Evolutionary conservation across 2,797 vertebrate species (phyloP), one percentile per base, ranked within the genome.

Genomic region (Aldrovandia affinis): DNA sequence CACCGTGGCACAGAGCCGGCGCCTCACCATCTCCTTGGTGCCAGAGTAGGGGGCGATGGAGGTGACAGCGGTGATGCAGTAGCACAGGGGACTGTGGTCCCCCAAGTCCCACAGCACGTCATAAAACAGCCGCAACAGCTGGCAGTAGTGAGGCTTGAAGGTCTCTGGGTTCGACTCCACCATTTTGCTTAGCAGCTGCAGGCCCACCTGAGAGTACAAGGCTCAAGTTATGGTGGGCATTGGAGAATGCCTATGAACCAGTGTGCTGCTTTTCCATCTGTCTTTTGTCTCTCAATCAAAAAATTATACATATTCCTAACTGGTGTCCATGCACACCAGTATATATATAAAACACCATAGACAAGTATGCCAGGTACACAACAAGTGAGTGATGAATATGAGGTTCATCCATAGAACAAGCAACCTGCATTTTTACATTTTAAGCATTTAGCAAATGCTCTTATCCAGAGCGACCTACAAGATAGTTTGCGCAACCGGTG

Each of bases 131-230:
- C 93, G 92, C 30, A 98, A 92, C 61, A 98, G 94, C 86, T 97
- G 95, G 75, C 86, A 83, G 83, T 96, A 96, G 87, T 97, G 95
- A 39, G 95, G 94, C 20, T 92, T 93, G 88, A 98, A 98, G 36
- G 94, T 89, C 73, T 97, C 95, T 0, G 97, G 96, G 85, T 94
- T 96, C 4, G 96, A 95, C 42, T 97, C 95, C 73, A 98, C 90
- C 78, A 97, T 95, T 78, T 96, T 97, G 84, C 95, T 96, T 73
- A 98, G 90, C 85, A 98, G 91, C 89, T 98, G 89, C 65, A 98
- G 91, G 25, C 96, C 97, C 83, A 97, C 88, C 97, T 98, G 81
- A 55, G 65, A 57, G 78, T 36, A 12, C 12, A 52, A 57, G 14
- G 55, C 9, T 2, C 18, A 8, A 57, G 50, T 6, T 6, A 80